phyloP scores from a whole-genome alignment of 2,113 vertebrate species.

The Panthera tigris region DNA sequence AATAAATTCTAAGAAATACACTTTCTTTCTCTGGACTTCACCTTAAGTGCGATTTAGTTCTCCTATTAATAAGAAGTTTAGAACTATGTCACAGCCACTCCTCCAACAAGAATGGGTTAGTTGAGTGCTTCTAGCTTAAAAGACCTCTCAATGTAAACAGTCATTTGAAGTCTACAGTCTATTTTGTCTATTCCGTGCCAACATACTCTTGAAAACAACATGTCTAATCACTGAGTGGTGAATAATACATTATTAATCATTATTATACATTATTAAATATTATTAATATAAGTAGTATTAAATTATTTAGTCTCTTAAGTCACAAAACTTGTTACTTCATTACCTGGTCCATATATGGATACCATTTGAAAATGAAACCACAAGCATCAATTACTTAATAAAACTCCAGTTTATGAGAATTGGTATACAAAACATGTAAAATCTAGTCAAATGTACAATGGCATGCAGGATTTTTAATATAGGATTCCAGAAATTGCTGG shows the following conservation, averaged over 20 bases:
- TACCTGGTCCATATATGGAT: neutral
- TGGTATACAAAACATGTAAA: neutral
- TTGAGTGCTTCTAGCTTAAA: neutral
- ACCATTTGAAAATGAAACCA: slow-evolving; percentile 15
- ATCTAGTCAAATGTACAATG: neutral
- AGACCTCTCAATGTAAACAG: neutral
- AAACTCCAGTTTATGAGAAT: neutral
- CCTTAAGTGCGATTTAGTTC: neutral
- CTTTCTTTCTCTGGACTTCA: neutral
- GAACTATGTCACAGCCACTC: neutral
- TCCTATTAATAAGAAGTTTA: neutral
- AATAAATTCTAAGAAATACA: neutral
- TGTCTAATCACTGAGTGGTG: neutral
- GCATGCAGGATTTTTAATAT: neutral
- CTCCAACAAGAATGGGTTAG: neutral
- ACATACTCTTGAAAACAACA: neutral
- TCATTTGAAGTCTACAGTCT: neutral
- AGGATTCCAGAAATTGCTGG: neutral
- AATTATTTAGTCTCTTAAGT: neutral
- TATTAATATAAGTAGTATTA: neutral
- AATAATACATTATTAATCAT: neutral
- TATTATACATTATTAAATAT: neutral
- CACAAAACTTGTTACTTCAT: slow-evolving; percentile 4
- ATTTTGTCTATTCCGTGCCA: neutral
- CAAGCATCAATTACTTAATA: neutral